Base-by-base conservation (phyloP, 23 tunicate genomes). In the Halocynthia roretzi region DNA sequence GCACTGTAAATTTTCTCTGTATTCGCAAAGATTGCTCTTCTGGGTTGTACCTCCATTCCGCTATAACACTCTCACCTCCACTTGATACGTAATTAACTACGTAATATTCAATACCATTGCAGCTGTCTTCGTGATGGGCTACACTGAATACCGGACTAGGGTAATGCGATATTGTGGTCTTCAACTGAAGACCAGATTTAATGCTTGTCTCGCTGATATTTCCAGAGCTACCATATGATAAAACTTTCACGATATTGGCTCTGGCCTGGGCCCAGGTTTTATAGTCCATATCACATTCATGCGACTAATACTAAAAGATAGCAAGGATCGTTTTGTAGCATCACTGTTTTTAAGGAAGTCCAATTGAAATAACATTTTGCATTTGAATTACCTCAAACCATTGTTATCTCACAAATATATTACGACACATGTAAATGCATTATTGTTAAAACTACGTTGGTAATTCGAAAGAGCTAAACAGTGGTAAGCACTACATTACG, bases 11-110 rank as follows among this genome's bases (percentile, higher is more conserved):
- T 68, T 81, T 81, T 44, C 62, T 76, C 21, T 40, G 65, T 9
- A 87, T 44, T 69, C 70, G 65, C 50, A 65, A 6, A 15, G 80
- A 50, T 5, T 81, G 85, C 6, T 63, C 53, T 49, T 10, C 54
- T 14, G 82, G 68, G 53, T 77, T 75, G 50, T 75, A 87, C 51
- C 56, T 87, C 93, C 93, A 87, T 77, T 87, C 80, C 8, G 56
- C 79, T 52, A 87, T 20, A 67, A 51, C 66, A 71, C 86, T 81
- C 54, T 71, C 79, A 6, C 86, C 86, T 22, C 78, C 77, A 7
- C 83, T 31, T 10, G 93, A 61, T 64, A 82, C 57, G 56, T 77
- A 87, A 52, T 87, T 87, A 23, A 82, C 48, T 17, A 77, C 75
- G 71, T 70, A 87, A 81, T 75, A 81, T 61, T 87, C 93, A 6